Conservation (phyloP, 2,113 vertebrate genomes). For the Psilopogon haemacephalus region DNA sequence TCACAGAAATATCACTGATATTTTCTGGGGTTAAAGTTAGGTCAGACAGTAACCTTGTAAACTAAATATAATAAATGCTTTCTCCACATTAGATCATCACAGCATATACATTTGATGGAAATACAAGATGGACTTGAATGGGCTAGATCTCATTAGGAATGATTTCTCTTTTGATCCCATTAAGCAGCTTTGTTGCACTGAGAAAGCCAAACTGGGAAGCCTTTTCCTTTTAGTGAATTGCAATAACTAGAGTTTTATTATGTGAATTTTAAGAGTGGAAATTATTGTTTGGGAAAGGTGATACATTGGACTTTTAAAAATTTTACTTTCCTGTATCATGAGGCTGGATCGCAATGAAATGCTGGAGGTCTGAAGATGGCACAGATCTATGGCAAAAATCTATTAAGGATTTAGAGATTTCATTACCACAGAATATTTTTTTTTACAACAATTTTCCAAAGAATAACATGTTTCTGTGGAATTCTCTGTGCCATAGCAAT, state of each 20-base stretch:
- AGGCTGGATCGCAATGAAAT: background rate
- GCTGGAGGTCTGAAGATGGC: background rate
- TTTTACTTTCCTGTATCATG: background rate
- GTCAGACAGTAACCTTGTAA: background rate
- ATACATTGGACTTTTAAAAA: background rate
- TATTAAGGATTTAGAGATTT: background rate
- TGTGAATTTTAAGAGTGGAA: background rate
- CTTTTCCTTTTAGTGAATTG: background rate
- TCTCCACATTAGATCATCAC: background rate
- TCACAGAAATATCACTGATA: background rate
- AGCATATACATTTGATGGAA: background rate
- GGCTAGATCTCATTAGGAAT: background rate
- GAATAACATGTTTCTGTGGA: background rate
- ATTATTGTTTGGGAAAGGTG: background rate
- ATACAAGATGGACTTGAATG: background rate
- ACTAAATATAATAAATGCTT: background rate
- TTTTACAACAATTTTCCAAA: background rate
- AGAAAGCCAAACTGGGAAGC: background rate
- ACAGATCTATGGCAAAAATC: fast-evolving
- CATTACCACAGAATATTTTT: background rate
- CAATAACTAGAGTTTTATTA: background rate
- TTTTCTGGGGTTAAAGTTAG: background rate
- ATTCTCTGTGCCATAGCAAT: background rate
- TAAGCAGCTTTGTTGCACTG: background rate
- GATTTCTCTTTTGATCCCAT: background rate